These are phyloP conservation scores for Lathamus discolor DNA, from an alignment of 2,113 vertebrate species.

Conservation along the genomic window DNA sequence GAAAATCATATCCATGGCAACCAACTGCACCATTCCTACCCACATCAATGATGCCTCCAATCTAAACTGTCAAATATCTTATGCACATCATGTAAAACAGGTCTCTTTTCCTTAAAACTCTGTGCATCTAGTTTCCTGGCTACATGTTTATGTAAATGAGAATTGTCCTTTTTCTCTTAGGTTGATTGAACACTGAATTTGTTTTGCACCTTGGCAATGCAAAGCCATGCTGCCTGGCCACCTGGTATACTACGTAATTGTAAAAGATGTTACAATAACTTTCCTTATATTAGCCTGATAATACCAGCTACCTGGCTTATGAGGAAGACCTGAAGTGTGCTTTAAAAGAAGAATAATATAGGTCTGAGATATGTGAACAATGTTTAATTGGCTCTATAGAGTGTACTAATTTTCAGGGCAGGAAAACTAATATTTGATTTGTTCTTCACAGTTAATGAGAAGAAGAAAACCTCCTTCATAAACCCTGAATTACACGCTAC, in stretches of 20 bases:
- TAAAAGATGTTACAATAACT: constrained; percentile 71
- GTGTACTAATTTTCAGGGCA: constrained; percentile 67
- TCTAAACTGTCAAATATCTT: constrained; percentile 84
- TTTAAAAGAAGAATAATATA: constrained; percentile 57
- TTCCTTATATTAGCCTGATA: constrained; percentile 71
- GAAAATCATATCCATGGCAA: constrained; percentile 85
- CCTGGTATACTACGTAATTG: constrained; percentile 67
- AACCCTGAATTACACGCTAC: constrained; percentile 63
- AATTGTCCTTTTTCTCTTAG: constrained; percentile 77
- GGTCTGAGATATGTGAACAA: constrained; percentile 50
- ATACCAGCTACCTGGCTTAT: constrained; percentile 48
- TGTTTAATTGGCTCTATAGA: constrained; percentile 71
- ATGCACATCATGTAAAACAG: constrained; percentile 91
- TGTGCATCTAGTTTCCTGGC: constrained; percentile 86
- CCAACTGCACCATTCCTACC: constrained; percentile 73
- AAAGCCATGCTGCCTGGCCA: constrained; percentile 70
- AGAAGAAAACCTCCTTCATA: constrained; percentile 49
- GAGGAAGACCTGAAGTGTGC: constrained; percentile 19
- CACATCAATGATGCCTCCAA: constrained; percentile 75
- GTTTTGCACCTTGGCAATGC: constrained; percentile 72
- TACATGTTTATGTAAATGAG: constrained; percentile 87
- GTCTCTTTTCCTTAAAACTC: constrained; percentile 87
- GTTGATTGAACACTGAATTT: constrained; percentile 77
- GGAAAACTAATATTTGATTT: constrained; percentile 68
- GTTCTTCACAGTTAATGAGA: constrained; percentile 54